Evolutionary conservation across 1,140 invertebrate genomes (phyloP).

Genomic region (Neodiprion pinetum): DNA sequence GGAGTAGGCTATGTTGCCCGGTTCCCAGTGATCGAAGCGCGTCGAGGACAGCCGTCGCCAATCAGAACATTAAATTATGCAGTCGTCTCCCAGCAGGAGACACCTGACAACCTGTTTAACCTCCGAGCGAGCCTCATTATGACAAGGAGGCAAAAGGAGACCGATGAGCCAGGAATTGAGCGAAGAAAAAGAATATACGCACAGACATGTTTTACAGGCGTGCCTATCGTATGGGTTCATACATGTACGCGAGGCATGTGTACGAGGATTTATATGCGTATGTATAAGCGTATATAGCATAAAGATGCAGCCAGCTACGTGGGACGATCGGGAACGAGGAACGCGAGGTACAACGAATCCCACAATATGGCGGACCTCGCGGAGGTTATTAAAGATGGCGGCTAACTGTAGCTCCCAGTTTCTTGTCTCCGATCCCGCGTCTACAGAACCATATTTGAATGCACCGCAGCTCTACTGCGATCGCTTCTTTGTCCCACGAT

Average conservation of each 20-base stretch:
- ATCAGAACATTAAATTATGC: conserved; percentile 53
- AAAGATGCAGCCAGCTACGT: neutral
- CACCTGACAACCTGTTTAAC: conserved; percentile 56
- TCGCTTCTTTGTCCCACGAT: no score
- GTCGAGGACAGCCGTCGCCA: conserved; percentile 13
- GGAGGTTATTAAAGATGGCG: conserved; percentile 58
- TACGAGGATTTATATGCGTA: neutral
- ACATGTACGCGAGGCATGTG: neutral
- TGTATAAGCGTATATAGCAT: neutral
- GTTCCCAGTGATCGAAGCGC: no score
- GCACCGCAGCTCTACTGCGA: conserved; percentile 16
- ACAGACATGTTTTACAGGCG: neutral
- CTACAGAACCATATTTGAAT: conserved; percentile 51
- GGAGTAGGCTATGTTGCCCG: no score
- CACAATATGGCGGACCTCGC: conserved; percentile 44
- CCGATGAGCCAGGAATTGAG: neutral
- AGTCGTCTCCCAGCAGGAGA: conserved; percentile 42
- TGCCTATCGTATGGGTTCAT: neutral
- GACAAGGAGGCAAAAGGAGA: conserved; percentile 34
- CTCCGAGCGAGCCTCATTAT: conserved; percentile 48
- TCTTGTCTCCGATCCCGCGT: conserved; percentile 28
- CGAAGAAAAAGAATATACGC: neutral
- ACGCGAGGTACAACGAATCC: conserved; percentile 26
- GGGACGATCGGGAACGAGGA: conserved; percentile 38
- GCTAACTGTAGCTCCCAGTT: conserved; percentile 24